A percentile compares a stretch with the other conserved stretches of the same genome.
Evolutionary conservation across 2,797 vertebrate species (phyloP).

Genomic region (Pelodytes ibericus): DNA sequence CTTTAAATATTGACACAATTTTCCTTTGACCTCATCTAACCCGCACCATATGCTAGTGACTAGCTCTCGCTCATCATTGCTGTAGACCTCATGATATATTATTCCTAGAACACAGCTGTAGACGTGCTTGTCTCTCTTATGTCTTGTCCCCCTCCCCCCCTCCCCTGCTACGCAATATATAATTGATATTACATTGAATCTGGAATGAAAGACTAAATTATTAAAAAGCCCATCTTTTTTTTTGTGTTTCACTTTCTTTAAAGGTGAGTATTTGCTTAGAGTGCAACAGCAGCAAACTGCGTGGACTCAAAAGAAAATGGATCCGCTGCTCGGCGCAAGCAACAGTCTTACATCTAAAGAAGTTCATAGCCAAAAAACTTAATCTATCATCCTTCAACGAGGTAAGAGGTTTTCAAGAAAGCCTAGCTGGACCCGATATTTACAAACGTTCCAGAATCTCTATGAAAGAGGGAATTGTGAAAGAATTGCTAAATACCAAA

Average conservation of each 20-base stretch:
- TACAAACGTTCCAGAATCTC: too few species aligned
- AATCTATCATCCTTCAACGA: conserved; percentile 98
- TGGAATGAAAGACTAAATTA: conserved; percentile 4
- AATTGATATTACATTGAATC: conserved; percentile 23
- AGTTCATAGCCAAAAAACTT: conserved; percentile 99
- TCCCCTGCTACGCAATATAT: not conserved
- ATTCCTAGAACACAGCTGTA: conserved; percentile 6
- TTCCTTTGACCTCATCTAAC: too few species aligned
- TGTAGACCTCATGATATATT: too few species aligned
- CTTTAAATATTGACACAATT: too few species aligned
- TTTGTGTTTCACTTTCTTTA: conserved; percentile 25
- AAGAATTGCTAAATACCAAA: too few species aligned
- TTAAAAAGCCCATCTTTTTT: conserved; percentile 20
- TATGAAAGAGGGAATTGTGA: too few species aligned
- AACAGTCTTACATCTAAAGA: conserved; percentile 97
- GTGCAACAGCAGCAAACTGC: conserved; percentile 98
- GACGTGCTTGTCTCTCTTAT: not conserved
- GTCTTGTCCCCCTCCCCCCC: too few species aligned
- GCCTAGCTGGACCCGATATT: too few species aligned
- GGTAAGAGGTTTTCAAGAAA: conserved; percentile 71
- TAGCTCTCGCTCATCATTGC: too few species aligned
- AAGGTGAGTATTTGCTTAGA: conserved; percentile 99
- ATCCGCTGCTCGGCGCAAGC: conserved; percentile 98
- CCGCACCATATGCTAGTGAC: too few species aligned
- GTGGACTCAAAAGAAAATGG: conserved; percentile 96